These are phyloP conservation scores for Embiotoca jacksoni DNA, from an alignment of 2,113 vertebrate genomes.

Conservation along the genomic window DNA sequence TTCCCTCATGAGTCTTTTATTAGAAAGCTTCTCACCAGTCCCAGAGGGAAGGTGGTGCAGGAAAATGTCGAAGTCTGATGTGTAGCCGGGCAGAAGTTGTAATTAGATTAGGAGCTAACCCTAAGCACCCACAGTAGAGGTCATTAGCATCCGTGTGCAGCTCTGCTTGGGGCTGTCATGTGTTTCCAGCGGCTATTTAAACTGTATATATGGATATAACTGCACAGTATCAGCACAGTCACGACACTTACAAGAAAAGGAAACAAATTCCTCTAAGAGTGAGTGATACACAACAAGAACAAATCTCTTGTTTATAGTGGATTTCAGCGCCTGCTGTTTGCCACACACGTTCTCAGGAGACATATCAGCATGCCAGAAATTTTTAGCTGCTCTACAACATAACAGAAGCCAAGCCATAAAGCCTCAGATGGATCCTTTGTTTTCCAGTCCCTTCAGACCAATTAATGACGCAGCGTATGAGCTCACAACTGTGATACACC, in stretches of 20 bases:
- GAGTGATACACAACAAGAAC: conserved; percentile 13
- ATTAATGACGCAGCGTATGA: conserved; percentile 42
- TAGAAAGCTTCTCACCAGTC: conserved; percentile 38
- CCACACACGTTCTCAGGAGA: conserved; percentile 23
- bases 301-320: background rate
- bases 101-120: conserved; percentile 63
- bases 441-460: conserved; percentile 38
- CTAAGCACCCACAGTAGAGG: conserved; percentile 43
- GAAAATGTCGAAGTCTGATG: conserved; percentile 26
- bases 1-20: conserved; percentile 35
- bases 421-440: conserved; percentile 39
- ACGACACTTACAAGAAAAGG: background rate
- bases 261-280: conserved; percentile 4
- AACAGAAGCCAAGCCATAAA: conserved; percentile 31
- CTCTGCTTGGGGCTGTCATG: conserved; percentile 8
- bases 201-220: conserved; percentile 1
- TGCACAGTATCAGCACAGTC: background rate
- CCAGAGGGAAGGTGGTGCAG: conserved; percentile 44
- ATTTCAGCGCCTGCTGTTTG: conserved; percentile 27
- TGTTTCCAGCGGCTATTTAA: conserved; percentile 13
- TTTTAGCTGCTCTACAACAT: conserved; percentile 24
- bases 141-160: conserved; percentile 37
- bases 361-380: conserved; percentile 26
- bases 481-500: conserved; percentile 30
- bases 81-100: conserved; percentile 48